A percentile compares a stretch with the other conserved stretches of the same genome.
Evolutionary conservation across 2,888 invertebrate genomes (phyloP).

Genomic region (Eulithis testata): DNA sequence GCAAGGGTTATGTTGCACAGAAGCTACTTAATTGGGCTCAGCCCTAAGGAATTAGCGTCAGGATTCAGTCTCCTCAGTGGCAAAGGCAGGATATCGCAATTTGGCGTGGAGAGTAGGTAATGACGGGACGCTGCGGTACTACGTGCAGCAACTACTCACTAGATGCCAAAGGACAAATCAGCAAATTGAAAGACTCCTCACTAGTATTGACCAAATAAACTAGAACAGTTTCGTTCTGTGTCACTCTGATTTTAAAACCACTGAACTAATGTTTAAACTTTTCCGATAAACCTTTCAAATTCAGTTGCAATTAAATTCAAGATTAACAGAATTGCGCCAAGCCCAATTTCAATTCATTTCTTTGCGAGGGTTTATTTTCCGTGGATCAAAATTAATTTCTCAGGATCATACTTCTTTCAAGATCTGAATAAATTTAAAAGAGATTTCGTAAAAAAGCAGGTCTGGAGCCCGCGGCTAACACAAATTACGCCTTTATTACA

Average conservation of each 20-base stretch:
- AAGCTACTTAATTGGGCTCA: slow-evolving; percentile 31
- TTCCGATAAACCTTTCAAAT: background rate
- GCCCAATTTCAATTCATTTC: slow-evolving; percentile 74
- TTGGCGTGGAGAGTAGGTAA: slow-evolving; percentile 69
- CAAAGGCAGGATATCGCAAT: slow-evolving; percentile 70
- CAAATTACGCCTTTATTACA: slow-evolving; percentile 82
- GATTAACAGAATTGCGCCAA: slow-evolving; percentile 2
- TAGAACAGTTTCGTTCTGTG: too few relatives aligned
- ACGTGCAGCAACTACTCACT: slow-evolving; percentile 68
- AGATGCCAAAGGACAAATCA: slow-evolving; percentile 36
- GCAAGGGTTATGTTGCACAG: slow-evolving; percentile 7
- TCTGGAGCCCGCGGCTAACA: slow-evolving; percentile 72
- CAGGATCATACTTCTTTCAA: slow-evolving; percentile 79
- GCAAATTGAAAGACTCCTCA: slow-evolving; percentile 9
- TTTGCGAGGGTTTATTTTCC: slow-evolving; percentile 70
- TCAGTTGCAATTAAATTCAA: background rate
- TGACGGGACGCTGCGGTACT: slow-evolving; percentile 60
- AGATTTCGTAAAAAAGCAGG: slow-evolving; percentile 77
- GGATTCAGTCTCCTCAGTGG: slow-evolving; percentile 13
- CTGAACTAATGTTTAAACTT: background rate
- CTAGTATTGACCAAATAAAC: slow-evolving; percentile 3
- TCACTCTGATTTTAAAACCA: background rate
- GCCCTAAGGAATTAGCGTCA: slow-evolving; percentile 22
- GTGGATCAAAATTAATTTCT: slow-evolving; percentile 79
- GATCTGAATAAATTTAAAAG: slow-evolving; percentile 79